phyloP scores from a whole-genome alignment of 2,113 vertebrate genomes.

The Amazona guildingii region DNA sequence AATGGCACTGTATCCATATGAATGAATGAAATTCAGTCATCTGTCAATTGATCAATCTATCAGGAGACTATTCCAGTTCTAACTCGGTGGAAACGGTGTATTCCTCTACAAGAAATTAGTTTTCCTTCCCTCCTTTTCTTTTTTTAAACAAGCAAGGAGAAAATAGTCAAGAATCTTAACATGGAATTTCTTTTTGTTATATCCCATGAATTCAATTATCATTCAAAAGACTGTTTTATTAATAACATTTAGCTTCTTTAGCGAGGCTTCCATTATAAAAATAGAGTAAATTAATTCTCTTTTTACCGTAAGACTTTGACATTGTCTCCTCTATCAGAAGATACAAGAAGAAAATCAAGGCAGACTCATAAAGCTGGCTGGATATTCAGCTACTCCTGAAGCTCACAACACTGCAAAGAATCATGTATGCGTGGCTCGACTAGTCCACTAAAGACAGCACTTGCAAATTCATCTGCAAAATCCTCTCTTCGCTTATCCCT shows the following conservation, averaged over 20 bases:
- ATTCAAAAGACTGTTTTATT: background rate
- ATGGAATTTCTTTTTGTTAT: background rate
- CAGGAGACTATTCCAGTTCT: background rate
- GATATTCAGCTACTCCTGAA: background rate
- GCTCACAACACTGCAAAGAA: background rate
- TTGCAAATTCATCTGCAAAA: conserved; percentile 9
- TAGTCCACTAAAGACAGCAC: background rate
- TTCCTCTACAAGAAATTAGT: background rate
- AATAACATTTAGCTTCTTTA: background rate
- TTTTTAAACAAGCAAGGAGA: background rate
- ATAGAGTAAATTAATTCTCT: background rate
- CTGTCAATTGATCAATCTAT: background rate
- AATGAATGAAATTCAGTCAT: background rate
- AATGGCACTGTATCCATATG: background rate
- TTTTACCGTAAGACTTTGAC: background rate
- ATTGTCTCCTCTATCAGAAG: background rate
- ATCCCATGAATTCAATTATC: background rate
- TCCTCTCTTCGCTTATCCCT: conserved; percentile 38
- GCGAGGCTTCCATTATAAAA: background rate
- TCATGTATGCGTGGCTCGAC: background rate
- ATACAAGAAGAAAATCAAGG: background rate
- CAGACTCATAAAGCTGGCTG: background rate
- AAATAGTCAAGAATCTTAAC: background rate
- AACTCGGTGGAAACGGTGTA: background rate
- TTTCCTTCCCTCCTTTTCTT: background rate